Evolutionary conservation across 2,888 invertebrate species (phyloP).

Genomic region (Choreutis nemorana): DNA sequence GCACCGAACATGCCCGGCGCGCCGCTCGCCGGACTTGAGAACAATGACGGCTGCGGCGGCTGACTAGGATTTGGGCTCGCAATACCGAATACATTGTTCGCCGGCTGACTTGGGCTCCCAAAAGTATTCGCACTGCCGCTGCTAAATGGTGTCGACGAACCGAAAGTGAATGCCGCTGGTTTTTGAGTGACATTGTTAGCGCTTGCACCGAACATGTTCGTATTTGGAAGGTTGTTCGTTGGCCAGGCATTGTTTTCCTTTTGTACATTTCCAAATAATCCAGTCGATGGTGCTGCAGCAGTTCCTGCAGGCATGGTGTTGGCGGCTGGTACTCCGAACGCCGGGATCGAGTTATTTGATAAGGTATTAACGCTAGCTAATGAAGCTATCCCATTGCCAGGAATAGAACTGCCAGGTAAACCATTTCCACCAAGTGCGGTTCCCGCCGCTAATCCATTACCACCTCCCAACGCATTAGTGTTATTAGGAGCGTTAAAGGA

Average conservation of each 20-base stretch:
- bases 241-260: constrained; percentile 40
- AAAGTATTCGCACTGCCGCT: constrained; percentile 15
- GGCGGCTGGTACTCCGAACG: too few species aligned
- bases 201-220: constrained; percentile 26
- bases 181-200: constrained; percentile 24
- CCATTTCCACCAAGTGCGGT: constrained; percentile 9
- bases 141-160: constrained; percentile 24
- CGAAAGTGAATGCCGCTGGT: constrained; percentile 31
- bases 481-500: constrained; percentile 9
- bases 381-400: constrained; percentile 11
- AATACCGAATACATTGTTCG: constrained; percentile 31
- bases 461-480: constrained; percentile 11
- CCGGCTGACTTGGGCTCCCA: not conserved
- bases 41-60: constrained; percentile 25
- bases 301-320: constrained; percentile 16
- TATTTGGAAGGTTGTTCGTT: constrained; percentile 7
- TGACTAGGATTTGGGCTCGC: constrained; percentile 19
- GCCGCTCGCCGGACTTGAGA: constrained; percentile 20
- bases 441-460: constrained; percentile 11
- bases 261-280: constrained; percentile 25
- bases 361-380: too few species aligned
- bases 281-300: constrained; percentile 8
- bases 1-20: constrained; percentile 28
- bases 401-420: constrained; percentile 14
- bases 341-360: too few species aligned